phyloP scores from a whole-genome alignment of 2,797 vertebrate species.

The Sebastes matsubarae region DNA sequence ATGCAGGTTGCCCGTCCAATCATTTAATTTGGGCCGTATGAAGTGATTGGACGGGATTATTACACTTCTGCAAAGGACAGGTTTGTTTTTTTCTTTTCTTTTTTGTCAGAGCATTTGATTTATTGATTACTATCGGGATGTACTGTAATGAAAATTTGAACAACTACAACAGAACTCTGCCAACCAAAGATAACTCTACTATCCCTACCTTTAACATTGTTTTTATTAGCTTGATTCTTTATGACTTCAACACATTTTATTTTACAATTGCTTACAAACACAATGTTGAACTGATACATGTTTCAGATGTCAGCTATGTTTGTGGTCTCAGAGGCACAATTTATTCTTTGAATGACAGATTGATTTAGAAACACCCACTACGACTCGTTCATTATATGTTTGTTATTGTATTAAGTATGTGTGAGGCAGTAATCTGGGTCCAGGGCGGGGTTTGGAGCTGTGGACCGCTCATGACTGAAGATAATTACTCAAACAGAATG shows the following conservation, averaged over 20 bases:
- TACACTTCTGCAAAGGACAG: no score
- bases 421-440: no score
- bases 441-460: background rate
- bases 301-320: background rate
- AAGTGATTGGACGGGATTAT: no score
- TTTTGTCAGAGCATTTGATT: no score
- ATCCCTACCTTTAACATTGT: no score
- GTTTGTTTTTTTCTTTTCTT: no score
- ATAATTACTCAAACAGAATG: background rate
- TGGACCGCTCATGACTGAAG: background rate
- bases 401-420: background rate
- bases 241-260: background rate
- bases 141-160: no score
- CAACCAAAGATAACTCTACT: no score
- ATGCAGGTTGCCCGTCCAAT: accelerated
- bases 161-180: no score
- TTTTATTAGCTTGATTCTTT: background rate
- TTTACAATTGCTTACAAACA: background rate
- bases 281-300: background rate
- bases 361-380: no score
- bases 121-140: no score
- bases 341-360: background rate
- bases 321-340: background rate
- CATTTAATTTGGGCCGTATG: no score
- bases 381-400: background rate